Evolutionary conservation across 2,113 vertebrate genomes (phyloP).

Genomic region (Eonycteris spelaea): DNA sequence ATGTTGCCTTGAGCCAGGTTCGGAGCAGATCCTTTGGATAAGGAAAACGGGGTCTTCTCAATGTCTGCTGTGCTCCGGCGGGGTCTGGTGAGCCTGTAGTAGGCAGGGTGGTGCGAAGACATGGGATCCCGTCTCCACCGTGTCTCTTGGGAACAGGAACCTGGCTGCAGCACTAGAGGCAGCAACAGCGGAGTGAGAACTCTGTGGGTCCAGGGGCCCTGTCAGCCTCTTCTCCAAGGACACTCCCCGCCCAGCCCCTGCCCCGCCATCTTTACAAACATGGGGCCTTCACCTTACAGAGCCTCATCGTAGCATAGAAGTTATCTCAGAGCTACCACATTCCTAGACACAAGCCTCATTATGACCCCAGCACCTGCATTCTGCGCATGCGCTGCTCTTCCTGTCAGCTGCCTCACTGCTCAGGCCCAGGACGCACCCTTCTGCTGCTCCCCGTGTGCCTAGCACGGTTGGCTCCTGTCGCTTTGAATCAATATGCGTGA

Average conservation of each 20-base stretch:
- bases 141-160: background rate
- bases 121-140: background rate
- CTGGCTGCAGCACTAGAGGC: background rate
- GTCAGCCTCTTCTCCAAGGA: too few species aligned
- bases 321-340: too few species aligned
- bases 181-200: background rate
- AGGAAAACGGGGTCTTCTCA: background rate
- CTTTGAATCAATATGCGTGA: background rate
- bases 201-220: background rate
- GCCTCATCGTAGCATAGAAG: background rate
- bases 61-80: background rate
- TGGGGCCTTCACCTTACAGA: background rate
- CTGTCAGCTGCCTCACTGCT: accelerated
- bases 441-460: accelerated
- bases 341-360: accelerated
- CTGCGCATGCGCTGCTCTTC: background rate
- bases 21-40: background rate
- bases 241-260: accelerated
- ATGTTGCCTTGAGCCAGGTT: background rate
- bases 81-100: too few species aligned
- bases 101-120: accelerated
- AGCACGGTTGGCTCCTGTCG: background rate
- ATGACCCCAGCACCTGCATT: accelerated
- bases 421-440: accelerated
- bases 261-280: background rate